Evolutionary conservation across 37 sponge, comb jelly and placozoan species (phyloP), one percentile per base, ranked within the genome.

Genomic region (Geodia barretti): DNA sequence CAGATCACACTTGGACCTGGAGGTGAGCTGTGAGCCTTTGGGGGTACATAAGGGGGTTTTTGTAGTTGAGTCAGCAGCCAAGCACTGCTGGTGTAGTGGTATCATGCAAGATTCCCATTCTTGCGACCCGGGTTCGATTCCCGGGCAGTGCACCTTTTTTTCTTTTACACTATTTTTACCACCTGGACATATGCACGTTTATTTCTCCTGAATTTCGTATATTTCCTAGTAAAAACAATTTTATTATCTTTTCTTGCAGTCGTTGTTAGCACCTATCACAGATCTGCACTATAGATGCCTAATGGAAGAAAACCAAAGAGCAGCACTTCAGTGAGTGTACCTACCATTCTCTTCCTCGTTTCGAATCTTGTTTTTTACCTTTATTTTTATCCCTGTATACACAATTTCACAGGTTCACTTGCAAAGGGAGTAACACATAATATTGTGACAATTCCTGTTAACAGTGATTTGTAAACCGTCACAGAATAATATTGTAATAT

Each of bases 61-160:
- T 72, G 23, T 11, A 3, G 20, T 26, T 25, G 23, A 37, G 3
- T 24, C n/a, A n/a, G n/a, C n/a, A n/a, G n/a, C n/a, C n/a, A 1
- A 78, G 96, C 97, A 93, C 97, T 93, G 90, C 91, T 96, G 86
- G 97, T 96, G 97, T 96, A 96, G 94, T 86, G 97, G 97, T 94
- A 96, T 83, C 97, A 96, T 96, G 94, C 85, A 91, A 96, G 97
- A 96, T 96, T 96, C 97, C 97, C 97, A 96, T 96, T 96, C 97
- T 94, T 91, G 91, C 94, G 97, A 93, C 92, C 94, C 97, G 97
- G 97, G 97, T 96, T 96, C 95, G 94, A 94, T 87, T 96, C 97
- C 97, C 97, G 97, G 94, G 88, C 90, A 90, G 94, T 90, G 95
- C 95, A 96, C 70, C 14, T 81, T 82, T 91, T 85, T 87, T 82